Conservation (phyloP, 2,113 vertebrate species). For the Chaetorhynchus papuensis region DNA sequence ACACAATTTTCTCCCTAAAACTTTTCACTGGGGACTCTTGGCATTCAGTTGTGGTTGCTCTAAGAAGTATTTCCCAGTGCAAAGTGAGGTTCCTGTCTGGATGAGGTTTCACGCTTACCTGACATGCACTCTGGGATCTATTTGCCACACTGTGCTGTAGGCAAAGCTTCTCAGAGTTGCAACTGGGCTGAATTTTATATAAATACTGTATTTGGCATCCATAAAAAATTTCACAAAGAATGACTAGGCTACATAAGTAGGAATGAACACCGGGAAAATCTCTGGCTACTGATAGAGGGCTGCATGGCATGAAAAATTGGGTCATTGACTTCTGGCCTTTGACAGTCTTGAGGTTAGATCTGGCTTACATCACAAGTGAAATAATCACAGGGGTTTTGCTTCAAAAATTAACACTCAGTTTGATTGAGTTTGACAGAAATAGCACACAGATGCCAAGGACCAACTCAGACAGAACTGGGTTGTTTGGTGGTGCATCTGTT, state of each 20-base stretch:
- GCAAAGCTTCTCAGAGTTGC: background rate
- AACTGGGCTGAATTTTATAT: background rate
- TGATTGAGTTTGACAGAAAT: slow-evolving; percentile 82
- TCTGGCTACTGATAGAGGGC: slow-evolving; percentile 21
- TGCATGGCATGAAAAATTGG: slow-evolving; percentile 72
- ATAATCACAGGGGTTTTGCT: slow-evolving; percentile 79
- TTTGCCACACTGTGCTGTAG: background rate
- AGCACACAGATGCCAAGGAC: slow-evolving; percentile 76
- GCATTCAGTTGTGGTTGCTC: background rate
- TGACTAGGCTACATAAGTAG: background rate
- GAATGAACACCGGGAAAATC: background rate
- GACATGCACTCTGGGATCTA: background rate
- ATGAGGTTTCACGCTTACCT: background rate
- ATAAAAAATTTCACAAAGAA: background rate
- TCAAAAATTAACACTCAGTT: slow-evolving; percentile 79
- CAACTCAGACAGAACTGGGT: slow-evolving; percentile 75
- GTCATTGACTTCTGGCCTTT: slow-evolving; percentile 81
- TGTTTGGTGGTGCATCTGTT: slow-evolving; percentile 75
- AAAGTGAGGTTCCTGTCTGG: background rate
- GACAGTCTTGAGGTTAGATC: slow-evolving; percentile 74
- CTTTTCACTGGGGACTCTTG: background rate
- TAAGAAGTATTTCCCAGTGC: background rate
- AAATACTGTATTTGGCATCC: background rate
- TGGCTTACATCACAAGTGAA: slow-evolving; percentile 81
- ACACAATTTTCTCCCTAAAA: background rate